phyloP scores from a whole-genome alignment of 2,888 invertebrate species.

The Xanthorhoe designata region DNA sequence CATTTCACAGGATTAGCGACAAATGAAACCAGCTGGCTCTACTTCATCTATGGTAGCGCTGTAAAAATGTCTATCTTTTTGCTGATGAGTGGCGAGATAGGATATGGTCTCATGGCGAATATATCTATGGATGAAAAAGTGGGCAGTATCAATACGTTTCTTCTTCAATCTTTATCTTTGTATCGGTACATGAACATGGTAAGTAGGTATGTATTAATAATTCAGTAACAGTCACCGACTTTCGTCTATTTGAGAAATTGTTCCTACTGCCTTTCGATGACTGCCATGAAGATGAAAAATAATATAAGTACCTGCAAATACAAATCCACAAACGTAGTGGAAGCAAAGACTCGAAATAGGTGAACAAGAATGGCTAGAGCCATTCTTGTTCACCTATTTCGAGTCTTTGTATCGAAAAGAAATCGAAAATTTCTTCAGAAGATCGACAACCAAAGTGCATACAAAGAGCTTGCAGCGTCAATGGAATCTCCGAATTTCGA shows the following conservation, averaged over 20 bases:
- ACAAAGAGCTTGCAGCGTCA: slow-evolving; percentile 61
- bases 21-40: slow-evolving; percentile 52
- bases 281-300: too few species aligned
- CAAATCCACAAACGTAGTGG: too few species aligned
- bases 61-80: slow-evolving; percentile 57
- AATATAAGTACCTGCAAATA: too few species aligned
- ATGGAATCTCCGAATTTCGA: slow-evolving; percentile 72
- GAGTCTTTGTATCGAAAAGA: too few species aligned
- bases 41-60: slow-evolving; percentile 58
- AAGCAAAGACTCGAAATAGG: too few species aligned
- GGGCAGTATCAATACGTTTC: slow-evolving; percentile 56
- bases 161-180: slow-evolving; percentile 64
- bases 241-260: too few species aligned
- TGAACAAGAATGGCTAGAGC: too few species aligned
- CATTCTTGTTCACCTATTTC: too few species aligned
- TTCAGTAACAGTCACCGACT: too few species aligned
- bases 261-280: not conserved
- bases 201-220: slow-evolving; percentile 40
- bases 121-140: slow-evolving; percentile 60
- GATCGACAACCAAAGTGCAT: slow-evolving; percentile 63
- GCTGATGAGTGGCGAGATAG: slow-evolving; percentile 62
- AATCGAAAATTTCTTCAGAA: slow-evolving; percentile 38
- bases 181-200: slow-evolving; percentile 71
- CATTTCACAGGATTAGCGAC: slow-evolving; percentile 56
- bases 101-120: slow-evolving; percentile 57